A percentile compares a stretch with the other conserved stretches of the same genome.
These are phyloP conservation scores for Polymixis flavicincta DNA, from an alignment of 2,888 invertebrate species.

Conservation along the genomic window DNA sequence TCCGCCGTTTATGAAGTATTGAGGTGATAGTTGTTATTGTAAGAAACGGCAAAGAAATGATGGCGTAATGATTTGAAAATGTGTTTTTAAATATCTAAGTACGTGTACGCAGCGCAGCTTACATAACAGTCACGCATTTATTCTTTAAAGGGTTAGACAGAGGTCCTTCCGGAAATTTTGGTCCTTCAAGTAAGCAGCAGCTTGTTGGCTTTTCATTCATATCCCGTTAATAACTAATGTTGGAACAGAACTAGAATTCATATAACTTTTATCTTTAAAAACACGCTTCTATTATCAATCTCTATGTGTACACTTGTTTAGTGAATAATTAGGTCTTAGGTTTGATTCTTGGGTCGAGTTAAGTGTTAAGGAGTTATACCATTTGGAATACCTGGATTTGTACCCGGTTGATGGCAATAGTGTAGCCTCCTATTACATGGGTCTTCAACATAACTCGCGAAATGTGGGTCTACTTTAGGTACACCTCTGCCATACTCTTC, in stretches of 20 bases:
- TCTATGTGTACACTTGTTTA: too few relatives aligned
- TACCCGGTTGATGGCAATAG: too few relatives aligned
- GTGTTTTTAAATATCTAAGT: conserved; percentile 31
- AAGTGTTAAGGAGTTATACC: too few relatives aligned
- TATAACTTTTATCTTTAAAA: not conserved
- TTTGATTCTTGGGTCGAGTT: too few relatives aligned
- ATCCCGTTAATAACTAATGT: not conserved
- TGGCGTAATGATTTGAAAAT: conserved; percentile 37
- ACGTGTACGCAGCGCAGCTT: not conserved
- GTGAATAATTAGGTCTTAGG: too few relatives aligned
- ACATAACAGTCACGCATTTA: too few relatives aligned
- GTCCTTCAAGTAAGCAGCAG: not conserved
- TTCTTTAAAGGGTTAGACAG: too few relatives aligned
- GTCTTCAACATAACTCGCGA: too few relatives aligned
- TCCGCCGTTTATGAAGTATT: conserved; percentile 48
- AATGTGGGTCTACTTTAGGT: too few relatives aligned
- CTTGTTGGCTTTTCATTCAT: not conserved
- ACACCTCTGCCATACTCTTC: too few relatives aligned
- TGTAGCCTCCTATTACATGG: too few relatives aligned
- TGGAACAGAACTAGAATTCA: not conserved
- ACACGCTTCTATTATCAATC: not conserved
- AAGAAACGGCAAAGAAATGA: not conserved
- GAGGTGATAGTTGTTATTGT: conserved; percentile 47
- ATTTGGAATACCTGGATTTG: too few relatives aligned
- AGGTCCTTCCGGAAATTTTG: not conserved